These are phyloP conservation scores for Syngnathus scovelli DNA, from an alignment of 2,113 vertebrate species.

Conservation along the genomic window DNA sequence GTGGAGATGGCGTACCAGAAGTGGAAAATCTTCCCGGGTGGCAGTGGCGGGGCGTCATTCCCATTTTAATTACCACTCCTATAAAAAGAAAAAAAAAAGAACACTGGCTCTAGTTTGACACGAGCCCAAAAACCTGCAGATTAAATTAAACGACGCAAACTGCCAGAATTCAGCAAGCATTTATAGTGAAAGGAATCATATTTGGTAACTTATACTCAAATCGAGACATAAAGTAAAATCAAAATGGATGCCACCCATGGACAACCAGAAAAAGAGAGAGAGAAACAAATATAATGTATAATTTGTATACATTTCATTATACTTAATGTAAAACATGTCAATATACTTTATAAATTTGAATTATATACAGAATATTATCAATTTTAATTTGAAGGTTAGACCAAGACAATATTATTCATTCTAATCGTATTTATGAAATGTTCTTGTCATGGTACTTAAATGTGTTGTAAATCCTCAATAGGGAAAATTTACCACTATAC, in stretches of 20 bases:
- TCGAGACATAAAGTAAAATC: neutral
- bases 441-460: neutral
- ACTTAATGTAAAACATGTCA: too few species aligned
- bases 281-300: neutral
- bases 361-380: too few species aligned
- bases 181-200: neutral
- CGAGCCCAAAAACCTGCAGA: neutral
- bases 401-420: neutral
- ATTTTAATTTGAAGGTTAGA: neutral
- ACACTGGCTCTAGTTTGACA: neutral
- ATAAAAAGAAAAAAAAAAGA: neutral
- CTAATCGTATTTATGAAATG: neutral
- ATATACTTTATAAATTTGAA: too few species aligned
- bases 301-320: neutral
- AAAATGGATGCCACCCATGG: neutral
- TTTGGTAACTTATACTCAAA: neutral
- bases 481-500: too few species aligned
- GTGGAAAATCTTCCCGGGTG: conserved; percentile 33
- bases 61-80: conserved; percentile 24
- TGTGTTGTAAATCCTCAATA: too few species aligned
- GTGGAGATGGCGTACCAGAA: conserved; percentile 45
- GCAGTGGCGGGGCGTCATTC: conserved; percentile 16
- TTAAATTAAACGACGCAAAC: neutral
- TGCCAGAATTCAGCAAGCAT: neutral
- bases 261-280: neutral